Conservation (phyloP, 2,113 vertebrate genomes). For the Panurus biarmicus region DNA sequence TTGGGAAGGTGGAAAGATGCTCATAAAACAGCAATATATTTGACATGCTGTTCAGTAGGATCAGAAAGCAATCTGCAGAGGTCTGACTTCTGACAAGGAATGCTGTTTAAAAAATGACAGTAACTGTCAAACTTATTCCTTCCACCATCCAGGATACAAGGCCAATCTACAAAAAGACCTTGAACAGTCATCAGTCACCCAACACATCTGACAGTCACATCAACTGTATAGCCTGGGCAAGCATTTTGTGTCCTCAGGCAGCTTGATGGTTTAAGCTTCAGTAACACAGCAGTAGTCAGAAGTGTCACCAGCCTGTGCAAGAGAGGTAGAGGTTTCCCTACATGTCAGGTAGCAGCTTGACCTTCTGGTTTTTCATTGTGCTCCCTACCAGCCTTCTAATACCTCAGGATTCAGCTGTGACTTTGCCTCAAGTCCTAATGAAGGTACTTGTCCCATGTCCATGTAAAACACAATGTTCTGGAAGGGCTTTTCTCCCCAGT, state of each 20-base stretch:
- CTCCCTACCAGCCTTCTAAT: background rate
- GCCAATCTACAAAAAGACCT: constrained; percentile 31
- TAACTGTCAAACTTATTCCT: constrained; percentile 14
- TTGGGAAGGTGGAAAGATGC: background rate
- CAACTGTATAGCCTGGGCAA: background rate
- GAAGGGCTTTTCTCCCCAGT: background rate
- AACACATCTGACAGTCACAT: background rate
- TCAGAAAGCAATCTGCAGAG: constrained; percentile 42
- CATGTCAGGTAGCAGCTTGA: background rate
- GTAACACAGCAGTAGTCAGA: background rate
- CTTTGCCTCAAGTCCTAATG: background rate
- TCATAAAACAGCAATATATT: constrained; percentile 48
- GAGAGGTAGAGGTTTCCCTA: background rate
- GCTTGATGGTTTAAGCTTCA: background rate
- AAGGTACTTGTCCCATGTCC: fast-evolving
- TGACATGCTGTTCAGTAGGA: background rate
- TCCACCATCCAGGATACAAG: constrained; percentile 2
- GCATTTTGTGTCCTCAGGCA: background rate
- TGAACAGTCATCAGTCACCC: background rate
- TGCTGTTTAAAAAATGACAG: constrained; percentile 26
- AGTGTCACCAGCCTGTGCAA: background rate
- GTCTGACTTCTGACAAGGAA: constrained; percentile 29
- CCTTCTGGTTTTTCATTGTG: background rate
- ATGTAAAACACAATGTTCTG: background rate
- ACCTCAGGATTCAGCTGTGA: background rate